phyloP scores from a whole-genome alignment of 2,888 invertebrate species.

The Venustoraphidia nigricollis region DNA sequence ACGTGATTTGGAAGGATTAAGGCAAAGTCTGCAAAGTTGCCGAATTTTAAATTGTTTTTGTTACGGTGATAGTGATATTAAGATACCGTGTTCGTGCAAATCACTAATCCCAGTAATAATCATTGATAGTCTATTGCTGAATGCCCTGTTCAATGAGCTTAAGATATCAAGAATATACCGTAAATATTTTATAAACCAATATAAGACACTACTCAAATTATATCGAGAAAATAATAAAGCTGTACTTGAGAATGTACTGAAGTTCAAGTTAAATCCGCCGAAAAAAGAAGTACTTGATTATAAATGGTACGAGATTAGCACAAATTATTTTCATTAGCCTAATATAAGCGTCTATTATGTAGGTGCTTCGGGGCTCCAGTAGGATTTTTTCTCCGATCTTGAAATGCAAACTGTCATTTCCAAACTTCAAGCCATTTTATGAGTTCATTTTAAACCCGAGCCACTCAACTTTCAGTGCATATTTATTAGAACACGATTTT shows the following conservation, averaged over 20 bases:
- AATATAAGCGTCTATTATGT: not conserved
- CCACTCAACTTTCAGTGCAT: no score
- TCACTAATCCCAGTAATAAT: not conserved
- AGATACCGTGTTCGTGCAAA: no score
- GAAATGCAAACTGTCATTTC: no score
- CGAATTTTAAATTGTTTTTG: no score
- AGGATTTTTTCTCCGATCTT: no score
- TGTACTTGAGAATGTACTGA: slow-evolving; percentile 4
- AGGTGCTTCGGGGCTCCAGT: no score
- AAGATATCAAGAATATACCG: slow-evolving; percentile 16
- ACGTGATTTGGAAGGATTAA: no score
- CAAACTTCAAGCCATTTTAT: no score
- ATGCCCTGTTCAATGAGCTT: slow-evolving; percentile 22
- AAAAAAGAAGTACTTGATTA: slow-evolving; percentile 50
- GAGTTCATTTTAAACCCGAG: no score
- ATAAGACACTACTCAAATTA: slow-evolving; percentile 3
- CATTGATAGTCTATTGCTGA: slow-evolving; percentile 19
- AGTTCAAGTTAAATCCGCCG: slow-evolving; percentile 37
- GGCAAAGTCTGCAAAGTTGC: no score
- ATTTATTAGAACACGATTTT: no score
- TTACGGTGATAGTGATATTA: no score
- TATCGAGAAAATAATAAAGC: not conserved
- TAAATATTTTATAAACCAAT: slow-evolving; percentile 11
- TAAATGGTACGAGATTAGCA: slow-evolving; percentile 38
- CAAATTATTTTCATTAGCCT: not conserved